Percentiles rank a stretch among this genome's conserved stretches.
These are phyloP conservation scores for Stenolophus ochropezus DNA, from an alignment of 2,888 invertebrate genomes.

Conservation along the genomic window DNA sequence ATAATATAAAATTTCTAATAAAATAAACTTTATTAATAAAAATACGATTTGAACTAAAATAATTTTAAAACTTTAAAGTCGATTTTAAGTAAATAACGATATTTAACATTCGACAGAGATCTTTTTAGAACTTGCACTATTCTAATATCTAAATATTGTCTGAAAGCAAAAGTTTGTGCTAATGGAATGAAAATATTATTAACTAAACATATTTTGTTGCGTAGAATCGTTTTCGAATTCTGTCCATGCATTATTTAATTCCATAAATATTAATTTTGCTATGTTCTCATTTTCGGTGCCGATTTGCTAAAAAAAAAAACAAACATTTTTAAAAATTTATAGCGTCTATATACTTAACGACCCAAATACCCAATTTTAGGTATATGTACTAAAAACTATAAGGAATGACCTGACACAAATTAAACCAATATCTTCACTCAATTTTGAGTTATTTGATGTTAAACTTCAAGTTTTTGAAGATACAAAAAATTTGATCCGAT, in stretches of 20 bases:
- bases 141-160: slow-evolving; percentile 70
- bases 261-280: slow-evolving; percentile 98
- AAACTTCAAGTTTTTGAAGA: too few relatives aligned
- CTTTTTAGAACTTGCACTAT: background rate
- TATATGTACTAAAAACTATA: too few relatives aligned
- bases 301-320: slow-evolving; percentile 87
- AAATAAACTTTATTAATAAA: background rate
- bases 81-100: background rate
- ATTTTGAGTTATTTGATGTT: too few relatives aligned
- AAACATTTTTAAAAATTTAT: too few relatives aligned
- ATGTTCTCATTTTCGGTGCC: slow-evolving; percentile 94
- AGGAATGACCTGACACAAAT: too few relatives aligned
- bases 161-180: slow-evolving; percentile 73
- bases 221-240: slow-evolving; percentile 93
- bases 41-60: background rate
- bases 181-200: slow-evolving; percentile 26
- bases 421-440: too few relatives aligned
- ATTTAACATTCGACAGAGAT: background rate
- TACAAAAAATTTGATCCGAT: too few relatives aligned
- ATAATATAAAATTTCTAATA: background rate
- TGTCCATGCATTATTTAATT: slow-evolving; percentile 98
- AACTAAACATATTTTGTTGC: slow-evolving; percentile 83
- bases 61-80: background rate
- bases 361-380: too few relatives aligned
- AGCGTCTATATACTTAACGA: too few relatives aligned